Base-by-base conservation (phyloP, 2,888 invertebrate genomes). In the Cheilosia pagana region DNA sequence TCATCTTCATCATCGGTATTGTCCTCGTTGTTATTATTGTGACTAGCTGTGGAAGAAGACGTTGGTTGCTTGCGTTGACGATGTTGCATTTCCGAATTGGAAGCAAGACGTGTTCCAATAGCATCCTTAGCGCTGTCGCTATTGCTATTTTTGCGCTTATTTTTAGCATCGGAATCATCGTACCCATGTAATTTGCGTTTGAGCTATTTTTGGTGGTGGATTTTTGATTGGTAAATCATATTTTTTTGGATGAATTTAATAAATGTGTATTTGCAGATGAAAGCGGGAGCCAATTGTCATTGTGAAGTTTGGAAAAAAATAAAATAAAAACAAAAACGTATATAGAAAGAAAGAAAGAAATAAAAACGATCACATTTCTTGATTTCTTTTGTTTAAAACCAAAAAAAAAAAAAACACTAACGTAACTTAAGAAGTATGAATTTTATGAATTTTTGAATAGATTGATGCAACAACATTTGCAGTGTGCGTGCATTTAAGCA, bases 61-160 rank as follows among this genome's bases (percentile, higher is more conserved):
- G 87, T 87, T 53, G 70, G 87, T 87, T 89, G 90, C 86, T 91
- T 91, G 21, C 91, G 91, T 81, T 90, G 91, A 59, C 91, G 91
- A 83, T 91, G 91, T 67, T 90, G 90, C 89, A 91, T 91, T 82
- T 90, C 90, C 43, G 88, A 87, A 82, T 88, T 88, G 21, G 76
- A 76, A 25, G 81, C 65, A 60, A 85, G 76, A 23, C 71, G 76
- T 14, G 35, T 62, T 16, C 79, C 81, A 67, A 88, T 74, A 86
- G 88, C 21, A 89, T 88, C 67, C 88, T 88, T 88, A 77, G 88
- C 65, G 87, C 89, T 53, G 78, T 90, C 90, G 62, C 89, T 89
- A 71, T 91, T 91, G 88, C 91, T 91, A 67, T 91, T 91, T 83
- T 91, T 91, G 35, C 91, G 91, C 87, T 91, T 91, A 43, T 82